phyloP scores from a whole-genome alignment of 1,140 invertebrate species.

The Drosophila malerkotliana region DNA sequence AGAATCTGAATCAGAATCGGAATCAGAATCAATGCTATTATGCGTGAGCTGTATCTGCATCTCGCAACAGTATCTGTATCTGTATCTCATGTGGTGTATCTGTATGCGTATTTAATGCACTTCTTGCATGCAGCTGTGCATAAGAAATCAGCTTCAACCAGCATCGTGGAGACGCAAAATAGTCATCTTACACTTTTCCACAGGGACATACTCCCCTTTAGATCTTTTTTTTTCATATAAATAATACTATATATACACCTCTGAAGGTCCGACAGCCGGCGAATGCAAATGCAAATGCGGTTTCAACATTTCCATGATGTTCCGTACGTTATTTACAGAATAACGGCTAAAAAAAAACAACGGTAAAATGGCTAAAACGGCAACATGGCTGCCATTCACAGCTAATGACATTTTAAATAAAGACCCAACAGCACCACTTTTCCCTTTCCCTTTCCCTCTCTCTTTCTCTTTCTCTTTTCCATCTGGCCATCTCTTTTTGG shows the following conservation, averaged over 20 bases:
- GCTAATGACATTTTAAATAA: slow-evolving; percentile 74
- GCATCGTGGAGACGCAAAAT: slow-evolving; percentile 27
- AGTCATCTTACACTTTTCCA: slow-evolving; percentile 33
- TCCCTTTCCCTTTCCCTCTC: slow-evolving; percentile 1
- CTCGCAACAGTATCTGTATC: background rate
- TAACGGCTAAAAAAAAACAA: slow-evolving; percentile 43
- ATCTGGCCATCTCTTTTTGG: background rate
- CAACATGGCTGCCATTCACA: slow-evolving; percentile 71
- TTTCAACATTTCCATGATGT: slow-evolving; percentile 77
- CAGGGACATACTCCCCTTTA: slow-evolving; percentile 11
- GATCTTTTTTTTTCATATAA: slow-evolving; percentile 40
- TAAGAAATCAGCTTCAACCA: slow-evolving; percentile 56
- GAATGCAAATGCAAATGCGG: slow-evolving; percentile 70
- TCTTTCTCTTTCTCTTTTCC: background rate
- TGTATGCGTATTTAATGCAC: slow-evolving; percentile 71
- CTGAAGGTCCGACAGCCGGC: slow-evolving; percentile 46
- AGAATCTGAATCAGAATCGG: slow-evolving; percentile 1
- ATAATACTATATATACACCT: slow-evolving; percentile 41
- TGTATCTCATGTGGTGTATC: slow-evolving; percentile 22
- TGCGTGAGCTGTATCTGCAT: slow-evolving; percentile 1
- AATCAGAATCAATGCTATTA: slow-evolving; percentile 6
- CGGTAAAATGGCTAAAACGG: slow-evolving; percentile 68
- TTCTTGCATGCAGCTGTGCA: slow-evolving; percentile 61
- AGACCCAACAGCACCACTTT: slow-evolving; percentile 14
- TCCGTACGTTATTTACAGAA: slow-evolving; percentile 65